Evolutionary conservation across 2,797 vertebrate genomes (phyloP), one percentile per base, ranked within the genome.

Genomic region (Aeoliscus strigatus): DNA sequence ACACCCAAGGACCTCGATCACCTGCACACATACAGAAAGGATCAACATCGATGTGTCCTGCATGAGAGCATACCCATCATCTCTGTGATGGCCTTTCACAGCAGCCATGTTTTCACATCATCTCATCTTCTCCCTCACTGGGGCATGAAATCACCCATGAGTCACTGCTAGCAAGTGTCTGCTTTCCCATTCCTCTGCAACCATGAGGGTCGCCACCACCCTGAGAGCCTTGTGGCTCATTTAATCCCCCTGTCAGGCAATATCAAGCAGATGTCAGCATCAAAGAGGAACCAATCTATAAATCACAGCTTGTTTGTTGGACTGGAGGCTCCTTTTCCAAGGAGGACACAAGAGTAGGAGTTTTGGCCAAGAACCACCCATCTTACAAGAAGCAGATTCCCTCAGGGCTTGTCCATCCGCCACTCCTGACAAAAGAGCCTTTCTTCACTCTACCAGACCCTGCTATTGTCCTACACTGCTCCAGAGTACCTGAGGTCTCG

Each of bases 261-360:
- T 83, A 82, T 86, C 79, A 83, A 85, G 82, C 82, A 85, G 80
- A 87, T 80, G 79, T 84, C 81, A 62, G 74, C 82, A 81, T 87
- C 83, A 88, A 86, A 88, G 85, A 75, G 52, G 66, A 76, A 69
- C 77, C 63, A 61, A 81, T 85, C 66, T 80, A 80, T 85, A 80
- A 86, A 85, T 86, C 82, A 79, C 66, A 73, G 78, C 73, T 71
- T 80, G 77, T 81, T 69, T 81, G 65, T 73, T 79, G 77, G 64
- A 80, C 74, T 14, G 57, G 60, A 77, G 70, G 66, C 61, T 74
- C 64, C 36, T 38, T 65, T 79, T 66, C 80, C 64, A 58, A 69
- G 55, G 59, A 70, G 66, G 82, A 85, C 77, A 84, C 69, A 73
- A 72, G 77, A 85, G 79, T 82, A 66, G 63, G 59, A 47, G 76